Conservation (phyloP, 2,797 vertebrate genomes). For the Dermochelys coriacea region DNA sequence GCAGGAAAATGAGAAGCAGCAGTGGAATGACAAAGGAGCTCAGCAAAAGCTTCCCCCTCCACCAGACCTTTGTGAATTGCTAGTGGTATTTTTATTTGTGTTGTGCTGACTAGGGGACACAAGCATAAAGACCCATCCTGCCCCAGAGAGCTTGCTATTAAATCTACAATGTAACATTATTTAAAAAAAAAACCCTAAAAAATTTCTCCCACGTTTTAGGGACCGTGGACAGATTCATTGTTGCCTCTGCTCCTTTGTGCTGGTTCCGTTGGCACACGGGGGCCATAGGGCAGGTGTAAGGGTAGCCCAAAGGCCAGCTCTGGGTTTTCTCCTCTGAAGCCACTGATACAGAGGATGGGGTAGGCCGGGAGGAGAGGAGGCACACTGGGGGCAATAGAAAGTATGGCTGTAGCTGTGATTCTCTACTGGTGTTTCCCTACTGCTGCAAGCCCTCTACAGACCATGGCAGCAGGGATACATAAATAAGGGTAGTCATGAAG, state of each 20-base stretch:
- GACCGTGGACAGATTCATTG: background rate
- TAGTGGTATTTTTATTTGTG: background rate
- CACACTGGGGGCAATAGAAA: background rate
- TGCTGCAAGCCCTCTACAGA: background rate
- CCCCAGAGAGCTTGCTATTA: background rate
- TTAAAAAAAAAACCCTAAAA: background rate
- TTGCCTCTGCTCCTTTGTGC: background rate
- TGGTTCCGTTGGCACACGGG: background rate
- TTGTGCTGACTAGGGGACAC: background rate
- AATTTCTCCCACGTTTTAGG: background rate
- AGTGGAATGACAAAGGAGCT: background rate
- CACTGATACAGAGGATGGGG: no score
- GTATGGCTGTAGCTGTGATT: background rate
- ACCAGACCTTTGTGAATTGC: background rate
- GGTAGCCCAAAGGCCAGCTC: background rate
- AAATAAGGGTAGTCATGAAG: background rate
- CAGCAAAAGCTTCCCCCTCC: background rate
- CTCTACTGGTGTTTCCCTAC: background rate
- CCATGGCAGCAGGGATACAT: background rate
- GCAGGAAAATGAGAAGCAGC: rapidly evolving
- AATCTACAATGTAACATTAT: background rate
- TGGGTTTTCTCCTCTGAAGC: background rate
- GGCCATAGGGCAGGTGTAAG: background rate
- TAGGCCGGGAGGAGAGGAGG: no score
- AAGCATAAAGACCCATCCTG: background rate